phyloP scores from a whole-genome alignment of 1,140 invertebrate species.

The Diachasma alloeum region DNA sequence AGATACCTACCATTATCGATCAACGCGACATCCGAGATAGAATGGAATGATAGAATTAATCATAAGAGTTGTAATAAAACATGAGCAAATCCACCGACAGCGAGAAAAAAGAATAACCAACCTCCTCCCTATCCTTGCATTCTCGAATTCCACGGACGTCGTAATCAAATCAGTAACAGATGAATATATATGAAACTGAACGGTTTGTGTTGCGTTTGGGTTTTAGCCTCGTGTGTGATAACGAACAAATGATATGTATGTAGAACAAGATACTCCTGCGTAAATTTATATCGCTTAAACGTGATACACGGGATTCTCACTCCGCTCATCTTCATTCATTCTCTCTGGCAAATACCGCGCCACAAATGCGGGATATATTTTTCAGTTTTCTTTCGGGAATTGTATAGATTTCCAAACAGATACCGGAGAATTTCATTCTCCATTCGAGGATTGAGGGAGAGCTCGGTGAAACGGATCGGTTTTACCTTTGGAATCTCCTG shows the following conservation, averaged over 20 bases:
- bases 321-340: neutral
- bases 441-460: too few relatives aligned
- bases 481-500: too few relatives aligned
- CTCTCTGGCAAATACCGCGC: neutral
- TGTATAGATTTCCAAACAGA: neutral
- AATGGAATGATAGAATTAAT: slow-evolving; percentile 2
- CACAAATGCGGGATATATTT: neutral
- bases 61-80: neutral
- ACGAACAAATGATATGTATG: slow-evolving; percentile 6
- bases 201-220: neutral
- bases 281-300: slow-evolving; percentile 14
- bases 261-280: slow-evolving; percentile 19
- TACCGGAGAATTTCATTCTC: neutral
- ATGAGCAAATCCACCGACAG: neutral
- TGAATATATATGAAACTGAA: neutral
- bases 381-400: neutral
- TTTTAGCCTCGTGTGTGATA: neutral
- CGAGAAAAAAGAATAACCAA: neutral
- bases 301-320: neutral
- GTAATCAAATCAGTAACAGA: neutral
- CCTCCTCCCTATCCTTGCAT: neutral
- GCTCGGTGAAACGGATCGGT: too few relatives aligned
- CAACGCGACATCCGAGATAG: slow-evolving; percentile 22
- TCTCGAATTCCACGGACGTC: neutral
- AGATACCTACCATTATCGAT: slow-evolving; percentile 10